Base-by-base conservation (phyloP, 2,888 invertebrate genomes). In the Hirtodrosophila duncani region DNA sequence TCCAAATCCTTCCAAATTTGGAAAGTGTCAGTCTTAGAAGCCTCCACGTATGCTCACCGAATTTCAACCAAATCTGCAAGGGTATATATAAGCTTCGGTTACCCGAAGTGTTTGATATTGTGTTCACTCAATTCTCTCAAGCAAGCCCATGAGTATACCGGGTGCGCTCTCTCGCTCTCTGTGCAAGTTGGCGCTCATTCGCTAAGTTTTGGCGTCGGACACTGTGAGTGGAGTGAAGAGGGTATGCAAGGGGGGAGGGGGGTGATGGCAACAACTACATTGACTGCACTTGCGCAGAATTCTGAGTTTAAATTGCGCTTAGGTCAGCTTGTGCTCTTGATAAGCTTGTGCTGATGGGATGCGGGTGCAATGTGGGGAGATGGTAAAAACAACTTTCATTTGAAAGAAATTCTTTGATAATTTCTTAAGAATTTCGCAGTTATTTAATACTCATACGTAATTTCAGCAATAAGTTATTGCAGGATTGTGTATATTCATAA, bases 251-350 rank as follows among this genome's bases (percentile, higher is more conserved):
- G n/a, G n/a, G n/a, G n/a, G n/a, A n/a, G n/a, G n/a, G n/a, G n/a
- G n/a, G n/a, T n/a, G n/a, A n/a, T 27, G 18, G 9, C 45, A 31
- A 27, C 1, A 31, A 9, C 11, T 3, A 26, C 26, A 11, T 26
- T 26, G 21, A 59, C 52, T 75, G 68, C 77, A 79, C 77, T 79
- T 79, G 72, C 80, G 71, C 77, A 67, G 38, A 37, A 16, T 34
- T 34, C 31, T 33, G 45, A 38, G 23, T 45, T 42, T 31, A 30
- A 38, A 29, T 39, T 8, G 17, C 18, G 34, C 59, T 26, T 50
- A 37, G 59, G 60, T 59, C 50, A 59, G 50, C 46, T 44, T 41
- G 36, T 44, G 50, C 31, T 37, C 24, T 18, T 24, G 27, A n/a
- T 33, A 21, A n/a, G 21, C 11, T 10, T 5, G 14, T 42, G 24